These are phyloP conservation scores for Ptilonorhynchus violaceus DNA, from an alignment of 2,113 vertebrate genomes.

Conservation along the genomic window DNA sequence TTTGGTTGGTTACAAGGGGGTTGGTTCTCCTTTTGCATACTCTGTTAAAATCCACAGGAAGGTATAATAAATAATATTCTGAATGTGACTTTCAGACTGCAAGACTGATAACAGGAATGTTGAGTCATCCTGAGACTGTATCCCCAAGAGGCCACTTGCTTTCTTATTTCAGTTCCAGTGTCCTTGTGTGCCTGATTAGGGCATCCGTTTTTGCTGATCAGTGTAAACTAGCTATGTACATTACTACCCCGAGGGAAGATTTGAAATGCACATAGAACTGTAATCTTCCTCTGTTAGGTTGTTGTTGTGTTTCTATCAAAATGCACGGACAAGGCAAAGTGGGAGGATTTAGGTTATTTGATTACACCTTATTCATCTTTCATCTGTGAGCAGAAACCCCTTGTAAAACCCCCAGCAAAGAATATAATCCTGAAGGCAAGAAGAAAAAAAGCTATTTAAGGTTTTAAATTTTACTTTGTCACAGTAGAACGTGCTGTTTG, in stretches of 20 bases:
- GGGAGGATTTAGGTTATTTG: not conserved
- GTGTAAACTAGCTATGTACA: not conserved
- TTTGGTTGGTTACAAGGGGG: constrained; percentile 8
- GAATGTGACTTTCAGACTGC: constrained; percentile 59
- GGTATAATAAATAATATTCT: constrained; percentile 3
- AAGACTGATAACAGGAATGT: constrained; percentile 42
- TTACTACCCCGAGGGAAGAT: not conserved
- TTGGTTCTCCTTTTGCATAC: not conserved
- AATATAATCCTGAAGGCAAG: not conserved
- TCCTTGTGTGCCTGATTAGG: constrained; percentile 55
- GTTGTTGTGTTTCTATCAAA: not conserved
- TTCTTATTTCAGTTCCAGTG: constrained; percentile 46
- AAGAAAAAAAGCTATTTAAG: not conserved
- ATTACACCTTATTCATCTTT: not conserved
- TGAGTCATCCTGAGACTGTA: constrained; percentile 45
- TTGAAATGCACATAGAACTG: not conserved
- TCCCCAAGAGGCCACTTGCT: constrained; percentile 31
- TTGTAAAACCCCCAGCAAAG: not conserved
- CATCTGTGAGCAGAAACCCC: not conserved
- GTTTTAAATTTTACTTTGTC: not conserved
- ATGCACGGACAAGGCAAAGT: not conserved
- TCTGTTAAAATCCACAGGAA: not conserved
- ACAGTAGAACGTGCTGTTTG: not conserved
- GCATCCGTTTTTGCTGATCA: not conserved
- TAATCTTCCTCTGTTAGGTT: not conserved